Percentiles rank a stretch among this genome's conserved stretches.
phyloP scores from a whole-genome alignment of 2,113 vertebrate species.

The Bubalus kerabau region DNA sequence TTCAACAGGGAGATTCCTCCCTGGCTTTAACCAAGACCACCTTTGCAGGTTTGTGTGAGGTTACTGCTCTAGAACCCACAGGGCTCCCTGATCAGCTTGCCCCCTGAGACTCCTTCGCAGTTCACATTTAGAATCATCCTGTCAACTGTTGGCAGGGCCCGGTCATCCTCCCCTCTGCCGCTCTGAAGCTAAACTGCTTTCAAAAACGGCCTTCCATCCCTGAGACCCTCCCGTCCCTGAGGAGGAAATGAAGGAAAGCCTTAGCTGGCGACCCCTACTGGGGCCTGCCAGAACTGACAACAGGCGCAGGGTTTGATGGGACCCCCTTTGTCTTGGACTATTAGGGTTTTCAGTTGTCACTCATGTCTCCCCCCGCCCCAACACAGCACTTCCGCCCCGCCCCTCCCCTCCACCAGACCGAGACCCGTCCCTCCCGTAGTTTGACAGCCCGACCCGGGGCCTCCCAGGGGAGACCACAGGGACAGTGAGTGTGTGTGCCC shows the following conservation, averaged over 20 bases:
- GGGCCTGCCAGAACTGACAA: background rate
- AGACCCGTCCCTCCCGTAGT: background rate
- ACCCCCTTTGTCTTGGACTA: background rate
- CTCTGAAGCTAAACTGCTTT: background rate
- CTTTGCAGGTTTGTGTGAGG: background rate
- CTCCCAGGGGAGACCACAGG: background rate
- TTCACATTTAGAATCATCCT: background rate
- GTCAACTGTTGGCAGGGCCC: background rate
- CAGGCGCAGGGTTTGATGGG: no score
- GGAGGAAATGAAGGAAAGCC: background rate
- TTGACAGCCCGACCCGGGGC: background rate
- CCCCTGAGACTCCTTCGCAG: background rate
- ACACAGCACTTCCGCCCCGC: background rate
- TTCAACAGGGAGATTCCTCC: background rate
- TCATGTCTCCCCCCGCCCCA: background rate
- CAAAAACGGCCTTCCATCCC: background rate
- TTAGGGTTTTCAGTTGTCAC: background rate
- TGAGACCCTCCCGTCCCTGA: background rate
- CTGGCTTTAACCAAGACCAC: background rate
- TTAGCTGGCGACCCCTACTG: background rate
- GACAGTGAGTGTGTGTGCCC: background rate
- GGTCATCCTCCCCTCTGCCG: rapidly evolving
- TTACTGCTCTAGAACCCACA: background rate
- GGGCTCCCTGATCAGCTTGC: background rate
- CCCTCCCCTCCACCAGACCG: background rate